Conservation (phyloP, 2,888 invertebrate genomes). For the Ichneumon xanthorius region DNA sequence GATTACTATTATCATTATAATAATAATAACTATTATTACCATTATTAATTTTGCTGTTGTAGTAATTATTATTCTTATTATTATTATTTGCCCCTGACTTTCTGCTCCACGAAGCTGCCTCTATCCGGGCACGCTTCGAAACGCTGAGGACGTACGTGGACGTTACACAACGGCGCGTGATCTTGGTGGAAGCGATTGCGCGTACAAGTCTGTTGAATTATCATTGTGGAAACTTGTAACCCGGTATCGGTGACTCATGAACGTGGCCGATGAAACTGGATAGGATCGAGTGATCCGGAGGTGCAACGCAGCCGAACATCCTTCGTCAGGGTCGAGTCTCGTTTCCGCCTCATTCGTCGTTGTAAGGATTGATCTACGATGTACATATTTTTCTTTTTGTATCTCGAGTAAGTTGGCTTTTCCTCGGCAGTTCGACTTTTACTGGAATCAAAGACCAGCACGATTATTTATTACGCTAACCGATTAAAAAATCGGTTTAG, state of each 20-base stretch:
- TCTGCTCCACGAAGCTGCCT: background rate
- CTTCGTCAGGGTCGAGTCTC: slow-evolving; percentile 57
- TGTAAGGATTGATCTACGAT: background rate
- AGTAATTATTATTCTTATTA: background rate
- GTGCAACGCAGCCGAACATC: slow-evolving; percentile 57
- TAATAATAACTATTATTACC: background rate
- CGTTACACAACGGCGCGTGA: background rate
- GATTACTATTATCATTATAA: background rate
- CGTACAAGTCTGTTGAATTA: slow-evolving; percentile 5
- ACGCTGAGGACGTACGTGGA: background rate
- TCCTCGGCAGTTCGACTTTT: too few species aligned
- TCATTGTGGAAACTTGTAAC: slow-evolving; percentile 16
- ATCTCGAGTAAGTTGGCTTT: too few species aligned
- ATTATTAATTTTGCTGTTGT: background rate
- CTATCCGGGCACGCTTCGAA: background rate
- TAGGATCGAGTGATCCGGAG: slow-evolving; percentile 58
- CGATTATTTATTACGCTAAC: background rate
- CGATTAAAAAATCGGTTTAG: slow-evolving; percentile 8
- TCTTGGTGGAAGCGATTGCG: slow-evolving; percentile 7
- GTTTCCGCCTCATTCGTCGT: slow-evolving; percentile 46
- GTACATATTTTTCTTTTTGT: background rate
- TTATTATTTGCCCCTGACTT: background rate
- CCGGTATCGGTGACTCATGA: slow-evolving; percentile 55
- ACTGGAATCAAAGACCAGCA: too few species aligned
- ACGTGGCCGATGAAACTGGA: slow-evolving; percentile 58